Percentiles rank a stretch among this genome's conserved stretches.
phyloP scores from a whole-genome alignment of 2,113 vertebrate genomes.

The Elaphurus davidianus region DNA sequence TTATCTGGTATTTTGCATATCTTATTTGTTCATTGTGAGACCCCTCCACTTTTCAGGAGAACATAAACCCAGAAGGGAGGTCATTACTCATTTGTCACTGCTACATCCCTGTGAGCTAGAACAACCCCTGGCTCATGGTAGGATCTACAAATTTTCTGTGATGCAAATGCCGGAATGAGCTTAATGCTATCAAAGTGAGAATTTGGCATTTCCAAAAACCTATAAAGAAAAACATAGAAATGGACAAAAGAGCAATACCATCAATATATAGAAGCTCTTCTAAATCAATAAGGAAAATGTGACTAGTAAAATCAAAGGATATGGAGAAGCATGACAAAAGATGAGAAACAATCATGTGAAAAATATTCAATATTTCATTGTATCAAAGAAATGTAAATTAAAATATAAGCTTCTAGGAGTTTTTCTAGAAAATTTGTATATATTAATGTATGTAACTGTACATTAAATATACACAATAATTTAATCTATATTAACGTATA shows the following conservation, averaged over 20 bases:
- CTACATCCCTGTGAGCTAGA: not conserved
- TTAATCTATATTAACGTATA: not conserved
- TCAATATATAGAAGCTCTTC: not conserved
- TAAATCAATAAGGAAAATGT: not conserved
- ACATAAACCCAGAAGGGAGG: not conserved
- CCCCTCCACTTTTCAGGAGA: not conserved
- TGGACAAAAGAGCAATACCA: not conserved
- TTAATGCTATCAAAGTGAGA: not conserved
- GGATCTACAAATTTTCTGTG: not conserved
- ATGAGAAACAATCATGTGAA: not conserved
- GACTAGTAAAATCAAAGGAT: not conserved
- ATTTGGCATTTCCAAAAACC: not conserved
- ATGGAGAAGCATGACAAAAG: not conserved
- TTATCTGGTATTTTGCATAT: not conserved
- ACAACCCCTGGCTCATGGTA: not conserved
- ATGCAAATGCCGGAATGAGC: not conserved
- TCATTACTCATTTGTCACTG: not conserved
- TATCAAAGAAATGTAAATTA: conserved; percentile 5
- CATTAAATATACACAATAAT: not conserved
- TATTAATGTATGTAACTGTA: not conserved
- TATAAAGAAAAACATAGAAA: not conserved
- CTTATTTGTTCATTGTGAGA: not conserved
- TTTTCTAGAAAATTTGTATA: not conserved
- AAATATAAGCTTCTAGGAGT: not conserved
- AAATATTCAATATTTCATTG: not conserved